Evolutionary conservation across 1,140 invertebrate species (phyloP).

Genomic region (Heliothis subflexa): DNA sequence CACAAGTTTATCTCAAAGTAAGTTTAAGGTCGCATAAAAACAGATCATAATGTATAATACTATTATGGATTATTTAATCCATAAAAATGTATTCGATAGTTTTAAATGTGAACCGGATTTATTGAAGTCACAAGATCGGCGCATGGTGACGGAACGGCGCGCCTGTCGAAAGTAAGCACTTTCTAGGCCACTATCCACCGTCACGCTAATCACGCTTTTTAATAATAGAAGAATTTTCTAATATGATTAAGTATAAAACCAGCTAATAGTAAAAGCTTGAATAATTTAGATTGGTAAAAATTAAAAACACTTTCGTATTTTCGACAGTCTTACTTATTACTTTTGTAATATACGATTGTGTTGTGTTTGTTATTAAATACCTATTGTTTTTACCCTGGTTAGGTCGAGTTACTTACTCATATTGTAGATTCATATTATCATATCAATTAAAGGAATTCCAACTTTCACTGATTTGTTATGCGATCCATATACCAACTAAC

Average conservation of each 20-base stretch:
- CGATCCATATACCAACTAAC: background rate
- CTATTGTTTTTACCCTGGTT: too few relatives aligned
- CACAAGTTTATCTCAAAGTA: too few relatives aligned
- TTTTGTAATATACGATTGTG: too few relatives aligned
- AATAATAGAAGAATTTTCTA: conserved; percentile 72
- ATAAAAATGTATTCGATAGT: conserved; percentile 1
- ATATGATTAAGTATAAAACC: conserved; percentile 49
- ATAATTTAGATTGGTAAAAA: conserved; percentile 5
- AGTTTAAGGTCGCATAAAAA: too few relatives aligned
- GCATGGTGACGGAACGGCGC: conserved; percentile 56
- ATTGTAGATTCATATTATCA: background rate
- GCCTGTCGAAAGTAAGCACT: conserved; percentile 76
- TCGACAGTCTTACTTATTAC: background rate
- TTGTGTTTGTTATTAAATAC: too few relatives aligned
- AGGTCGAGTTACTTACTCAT: too few relatives aligned
- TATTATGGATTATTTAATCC: background rate
- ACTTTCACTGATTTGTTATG: conserved; percentile 13
- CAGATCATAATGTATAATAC: too few relatives aligned
- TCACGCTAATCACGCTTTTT: conserved; percentile 77
- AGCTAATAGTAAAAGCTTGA: conserved; percentile 24
- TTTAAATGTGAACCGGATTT: conserved; percentile 77
- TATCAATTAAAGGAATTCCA: background rate
- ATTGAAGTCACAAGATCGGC: conserved; percentile 59
- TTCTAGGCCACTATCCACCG: conserved; percentile 78
- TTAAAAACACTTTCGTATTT: background rate